Evolutionary conservation across 2,888 invertebrate genomes (phyloP), one percentile per base, ranked within the genome.

Genomic region (Aspidapion aeneum): DNA sequence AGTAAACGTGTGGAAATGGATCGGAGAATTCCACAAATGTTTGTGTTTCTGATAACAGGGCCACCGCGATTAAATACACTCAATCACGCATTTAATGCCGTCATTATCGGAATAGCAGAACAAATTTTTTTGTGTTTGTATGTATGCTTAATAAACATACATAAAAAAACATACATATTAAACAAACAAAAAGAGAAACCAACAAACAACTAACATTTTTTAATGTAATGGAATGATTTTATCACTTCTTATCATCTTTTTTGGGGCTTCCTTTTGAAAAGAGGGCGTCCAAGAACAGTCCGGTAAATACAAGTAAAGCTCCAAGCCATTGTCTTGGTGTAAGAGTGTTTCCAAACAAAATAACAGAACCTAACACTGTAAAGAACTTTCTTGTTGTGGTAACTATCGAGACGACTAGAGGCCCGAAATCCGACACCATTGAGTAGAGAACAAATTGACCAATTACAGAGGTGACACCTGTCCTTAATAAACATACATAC

Each of bases 361-460:
- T 70, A 1, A 99, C 96, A 0, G 98, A 98, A 2, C 88, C 92
- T 1, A 99, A 83, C 3, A 99, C 96, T 0, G 98, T 98, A 80
- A 99, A 98, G 82, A 99, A 97, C 79, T 99, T 99, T 57, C 99
- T 85, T 0, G 97, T 97, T 0, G 98, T 99, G 0, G 99, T 99
- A 63, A 98, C 91, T 61, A 99, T 94, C 0, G 98, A 96, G 75
- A 98, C 97, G 0, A 95, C 93, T 61, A 99, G 82, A 0, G 99
- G 98, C 0, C 99, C 98, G 79, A 94, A 98, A 65, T 91, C 91
- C 0, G 90, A 83, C 1, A 92, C 95, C 81, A 95, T 96, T 66
- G 93, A 86, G 80, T 97, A 99, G 75, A 99, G 96, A 77, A 98
- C 99, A 64, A 94, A 88, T 83, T 99, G 98, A 22, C 99, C 99